Base-by-base conservation (phyloP, 2,888 invertebrate species). In the Villa cingulata region DNA sequence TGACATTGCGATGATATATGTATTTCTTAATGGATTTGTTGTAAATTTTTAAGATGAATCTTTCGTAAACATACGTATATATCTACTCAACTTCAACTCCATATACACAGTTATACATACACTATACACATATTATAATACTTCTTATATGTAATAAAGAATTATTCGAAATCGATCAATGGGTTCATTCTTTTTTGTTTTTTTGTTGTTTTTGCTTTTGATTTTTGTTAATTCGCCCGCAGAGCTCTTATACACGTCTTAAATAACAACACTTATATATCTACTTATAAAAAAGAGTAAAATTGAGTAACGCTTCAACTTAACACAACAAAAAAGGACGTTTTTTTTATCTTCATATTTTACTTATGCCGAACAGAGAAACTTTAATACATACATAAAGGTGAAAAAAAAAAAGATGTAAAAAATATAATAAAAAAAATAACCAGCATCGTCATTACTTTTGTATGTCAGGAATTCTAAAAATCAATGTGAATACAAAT, bases 1-100 rank as follows among this genome's bases (percentile, higher is more conserved):
- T 51, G 51, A 51, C 48, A 48, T 37, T 20, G 48, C 38, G 48
- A 51, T 51, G 51, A 51, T 46, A 48, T 48, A 48, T 48, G 48
- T 45, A 37, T 45, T 46, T 37, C 43, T 45, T 48, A 51, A 51
- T 48, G 48, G 48, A 46, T 51, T 48, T 51, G 40, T 51, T 40
- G 40, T 46, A 46, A n/a, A n/a, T n/a, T 46, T 46, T 41, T 41
- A 23, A 23, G 7, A 6, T 7, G 23, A 23, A 23, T 23, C n/a
- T n/a, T n/a, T n/a, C 7, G 12, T 41, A 46, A 41, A 46, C 41
- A 46, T 23, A 23, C 4, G 23, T 23, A 23, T 23, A 23, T 23
- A 23, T 23, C 7, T 23, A 23, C 7, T 23, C 23, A 23, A 6
- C 7, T 12, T 32, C 29, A 12, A 12, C 27, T 27, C 27, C 27